Conservation (phyloP, 1,140 invertebrate species). For the Zaprionus tsacasi region DNA sequence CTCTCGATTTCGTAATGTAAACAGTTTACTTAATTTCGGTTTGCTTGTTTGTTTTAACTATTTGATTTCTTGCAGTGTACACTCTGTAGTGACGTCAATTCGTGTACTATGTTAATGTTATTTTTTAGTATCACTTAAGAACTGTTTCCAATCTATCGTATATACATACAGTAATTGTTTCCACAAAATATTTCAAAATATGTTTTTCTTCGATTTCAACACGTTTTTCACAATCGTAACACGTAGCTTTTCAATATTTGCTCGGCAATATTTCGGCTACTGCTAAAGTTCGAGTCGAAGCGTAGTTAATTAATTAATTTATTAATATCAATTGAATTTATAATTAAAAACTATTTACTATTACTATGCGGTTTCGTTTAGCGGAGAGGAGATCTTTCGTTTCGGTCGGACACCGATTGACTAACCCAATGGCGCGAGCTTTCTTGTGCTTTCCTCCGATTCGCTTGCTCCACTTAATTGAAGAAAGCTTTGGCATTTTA, state of each 20-base stretch:
- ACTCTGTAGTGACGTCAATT: constrained; percentile 67
- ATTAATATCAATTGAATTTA: constrained; percentile 45
- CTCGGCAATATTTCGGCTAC: constrained; percentile 34
- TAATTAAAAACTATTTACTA: constrained; percentile 60
- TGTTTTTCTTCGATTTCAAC: constrained; percentile 12
- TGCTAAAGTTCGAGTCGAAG: constrained; percentile 36
- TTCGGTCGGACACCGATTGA: constrained; percentile 84
- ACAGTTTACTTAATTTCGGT: constrained; percentile 27
- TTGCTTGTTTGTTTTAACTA: constrained; percentile 58
- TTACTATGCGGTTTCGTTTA: constrained; percentile 42
- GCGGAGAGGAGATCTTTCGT: constrained; percentile 83
- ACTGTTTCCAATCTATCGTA: constrained; percentile 5
- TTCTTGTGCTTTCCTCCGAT: constrained; percentile 64
- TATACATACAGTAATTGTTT: constrained; percentile 34
- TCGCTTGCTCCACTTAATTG: constrained; percentile 67
- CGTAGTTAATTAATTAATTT: constrained; percentile 38
- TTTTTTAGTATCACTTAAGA: constrained; percentile 57
- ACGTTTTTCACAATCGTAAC: constrained; percentile 14
- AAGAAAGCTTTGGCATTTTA: constrained; percentile 74
- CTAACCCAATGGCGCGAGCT: constrained; percentile 63
- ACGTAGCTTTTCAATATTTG: constrained; percentile 33
- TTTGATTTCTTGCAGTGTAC: constrained; percentile 64
- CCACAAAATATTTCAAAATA: constrained; percentile 14
- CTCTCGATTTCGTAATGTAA: constrained; percentile 46
- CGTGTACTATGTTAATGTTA: constrained; percentile 29